Base-by-base conservation (phyloP, 2,888 invertebrate genomes). In the Liopterus haemorrhoidalis region DNA sequence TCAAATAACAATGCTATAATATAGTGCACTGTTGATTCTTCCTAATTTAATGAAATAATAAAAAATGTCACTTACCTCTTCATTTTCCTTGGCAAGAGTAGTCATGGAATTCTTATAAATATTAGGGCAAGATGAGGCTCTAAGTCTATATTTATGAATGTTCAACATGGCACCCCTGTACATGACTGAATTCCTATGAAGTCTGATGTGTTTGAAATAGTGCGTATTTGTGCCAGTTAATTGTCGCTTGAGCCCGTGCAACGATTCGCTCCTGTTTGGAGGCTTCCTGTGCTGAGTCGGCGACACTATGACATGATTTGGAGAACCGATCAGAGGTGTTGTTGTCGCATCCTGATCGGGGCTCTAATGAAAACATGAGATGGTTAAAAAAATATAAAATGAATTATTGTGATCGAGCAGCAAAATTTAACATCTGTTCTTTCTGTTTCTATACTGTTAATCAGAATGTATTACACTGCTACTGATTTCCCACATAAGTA, bases 81-180 rank as follows among this genome's bases (percentile, higher is more conserved):
- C 76, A 59, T 79, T 78, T 59, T 85, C 82, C 54, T 82, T 81
- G 35, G 82, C 79, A 39, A 90, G 77, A 2, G 87, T 85, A 35
- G 85, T 84, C 85, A 89, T 88, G n/a, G 88, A 89, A 62, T 88
- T 88, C 56, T 85, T 78, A 61, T 82, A 89, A 57, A 94, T 89
- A 67, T 94, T 85, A 0, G 94, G 94, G 64, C 93, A 93, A 31
- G 92, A 92, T 2, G 88, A 89, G 1, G 92, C 90, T 50, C 85
- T 76, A 47, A 91, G 68, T 41, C 82, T 76, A 65, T 91, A 91
- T 51, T 85, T 79, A 58, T 83, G 82, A 44, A 85, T 82, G 63
- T 86, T 89, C 44, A 91, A 68, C 72, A 89, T 83, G 4, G 90
- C 89, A 30, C 87, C 88, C 33, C 90, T 79, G 65, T 90, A 89